Percentiles rank a stretch among this genome's conserved stretches.
These are phyloP conservation scores for Hoplostethus mediterraneus DNA, from an alignment of 2,797 vertebrate species.

Conservation along the genomic window DNA sequence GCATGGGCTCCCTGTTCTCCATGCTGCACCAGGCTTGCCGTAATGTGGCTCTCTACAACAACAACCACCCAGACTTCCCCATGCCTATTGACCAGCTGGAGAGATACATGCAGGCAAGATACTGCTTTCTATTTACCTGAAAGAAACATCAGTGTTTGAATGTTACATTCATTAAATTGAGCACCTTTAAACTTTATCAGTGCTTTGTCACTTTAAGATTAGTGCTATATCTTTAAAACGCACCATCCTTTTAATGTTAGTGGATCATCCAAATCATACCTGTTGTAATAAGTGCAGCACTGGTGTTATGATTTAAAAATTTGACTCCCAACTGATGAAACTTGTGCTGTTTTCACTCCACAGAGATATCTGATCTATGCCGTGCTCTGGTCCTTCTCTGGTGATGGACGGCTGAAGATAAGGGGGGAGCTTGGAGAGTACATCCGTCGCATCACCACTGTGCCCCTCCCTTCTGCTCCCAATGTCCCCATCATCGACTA, in stretches of 20 bases:
- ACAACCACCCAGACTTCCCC: constrained; percentile 98
- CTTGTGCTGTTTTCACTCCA: constrained; percentile 12
- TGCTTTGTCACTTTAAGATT: too few relatives aligned
- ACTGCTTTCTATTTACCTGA: not conserved
- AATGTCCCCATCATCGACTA: constrained; percentile 99
- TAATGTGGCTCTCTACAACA: constrained; percentile 96
- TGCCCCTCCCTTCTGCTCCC: constrained; percentile 93
- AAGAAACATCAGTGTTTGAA: not conserved
- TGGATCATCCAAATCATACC: not conserved
- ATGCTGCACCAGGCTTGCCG: constrained; percentile 99
- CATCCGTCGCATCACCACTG: constrained; percentile 96
- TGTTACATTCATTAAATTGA: too few relatives aligned
- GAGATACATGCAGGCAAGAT: constrained; percentile 94
- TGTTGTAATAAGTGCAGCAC: not conserved
- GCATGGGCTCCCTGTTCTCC: constrained; percentile 95
- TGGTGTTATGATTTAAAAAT: not conserved
- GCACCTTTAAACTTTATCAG: not conserved
- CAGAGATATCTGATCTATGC: constrained; percentile 97
- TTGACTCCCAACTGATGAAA: not conserved
- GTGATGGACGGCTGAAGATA: constrained; percentile 97
- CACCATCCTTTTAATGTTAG: too few relatives aligned
- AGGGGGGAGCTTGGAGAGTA: constrained; percentile 97
- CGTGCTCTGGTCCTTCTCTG: constrained; percentile 98
- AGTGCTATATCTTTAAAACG: too few relatives aligned
- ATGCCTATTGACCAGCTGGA: constrained; percentile 98